Base-by-base conservation (phyloP, 2,888 invertebrate genomes). In the Dryococelus australis region DNA sequence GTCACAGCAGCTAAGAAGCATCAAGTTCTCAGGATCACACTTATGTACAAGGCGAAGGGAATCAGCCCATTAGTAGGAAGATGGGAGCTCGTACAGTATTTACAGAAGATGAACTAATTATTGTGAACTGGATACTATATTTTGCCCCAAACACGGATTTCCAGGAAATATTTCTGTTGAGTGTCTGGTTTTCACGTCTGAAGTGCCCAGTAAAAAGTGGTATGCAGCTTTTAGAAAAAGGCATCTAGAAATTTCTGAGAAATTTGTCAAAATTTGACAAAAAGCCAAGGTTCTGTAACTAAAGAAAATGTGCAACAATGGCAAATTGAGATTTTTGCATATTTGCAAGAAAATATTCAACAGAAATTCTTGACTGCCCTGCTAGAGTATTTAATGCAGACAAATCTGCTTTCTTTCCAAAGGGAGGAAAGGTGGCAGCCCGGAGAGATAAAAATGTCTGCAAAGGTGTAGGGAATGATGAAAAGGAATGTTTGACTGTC, bases 371-470 rank as follows among this genome's bases (percentile, higher is more conserved):
- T 35, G 24, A 26, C 4, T 81, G 84, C 79, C 86, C 86, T 28
- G 84, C 86, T 20, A 27, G 86, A 27, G 43, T 83, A 83, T 91
- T 91, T 86, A 91, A 91, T 87, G 88, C 88, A 20, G 90, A 91
- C 81, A 90, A 90, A 88, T 90, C 90, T 43, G 90, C 89, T 90
- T 85, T 86, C 86, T 87, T 26, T 87, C 27, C 91, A 90, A 43
- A 91, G 90, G 88, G 88, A 43, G 90, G 88, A 35, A 90, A 90
- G 88, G 91, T 87, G 53, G 90, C 89, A n/a, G 89, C 87, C 86
- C 90, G 89, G 89, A 90, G 90, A 24, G 88, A 90, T 43, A 91
- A 90, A 89, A 88, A 89, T 89, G 88, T 90, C 47, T 91, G 90
- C 86, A 87, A 85, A 88, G 88, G 90, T 26, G 88, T 89, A 27